phyloP scores from a whole-genome alignment of 2,888 invertebrate species.

The Drosophila buzzatii region DNA sequence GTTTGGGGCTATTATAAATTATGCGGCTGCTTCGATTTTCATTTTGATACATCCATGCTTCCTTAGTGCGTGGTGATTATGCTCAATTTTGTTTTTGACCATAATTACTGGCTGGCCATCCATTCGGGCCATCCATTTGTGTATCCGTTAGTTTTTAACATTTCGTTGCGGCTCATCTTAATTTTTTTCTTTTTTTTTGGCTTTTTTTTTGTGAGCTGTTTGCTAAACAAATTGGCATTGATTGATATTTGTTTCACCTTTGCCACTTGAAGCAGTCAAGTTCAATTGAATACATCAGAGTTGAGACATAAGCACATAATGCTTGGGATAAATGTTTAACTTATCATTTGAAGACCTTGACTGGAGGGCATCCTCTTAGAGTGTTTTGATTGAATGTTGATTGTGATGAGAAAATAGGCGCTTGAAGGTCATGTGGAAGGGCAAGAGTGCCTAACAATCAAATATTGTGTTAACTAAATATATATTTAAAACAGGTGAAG shows the following conservation, averaged over 20 bases:
- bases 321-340: slow-evolving; percentile 4
- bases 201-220: slow-evolving; percentile 14
- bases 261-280: slow-evolving; percentile 36
- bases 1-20: slow-evolving; percentile 58
- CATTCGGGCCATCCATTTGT: slow-evolving; percentile 43
- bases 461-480: not conserved
- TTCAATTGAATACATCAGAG: slow-evolving; percentile 37
- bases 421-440: not conserved
- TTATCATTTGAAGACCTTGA: slow-evolving; percentile 28
- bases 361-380: slow-evolving; percentile 2
- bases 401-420: not conserved
- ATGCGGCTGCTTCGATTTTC: slow-evolving; percentile 71
- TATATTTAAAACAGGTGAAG: not conserved
- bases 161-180: slow-evolving; percentile 39
- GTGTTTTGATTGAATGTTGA: slow-evolving; percentile 24
- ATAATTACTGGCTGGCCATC: slow-evolving; percentile 62
- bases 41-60: slow-evolving; percentile 70
- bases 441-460: not conserved
- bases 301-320: slow-evolving; percentile 32
- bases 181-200: slow-evolving; percentile 13
- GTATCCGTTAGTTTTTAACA: slow-evolving; percentile 53
- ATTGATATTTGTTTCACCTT: slow-evolving; percentile 69
- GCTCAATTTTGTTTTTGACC: slow-evolving; percentile 78
- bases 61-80: slow-evolving; percentile 72
- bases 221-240: slow-evolving; percentile 73